Base-by-base conservation (phyloP, 2,113 vertebrate species). In the Aleadryas rufinucha region DNA sequence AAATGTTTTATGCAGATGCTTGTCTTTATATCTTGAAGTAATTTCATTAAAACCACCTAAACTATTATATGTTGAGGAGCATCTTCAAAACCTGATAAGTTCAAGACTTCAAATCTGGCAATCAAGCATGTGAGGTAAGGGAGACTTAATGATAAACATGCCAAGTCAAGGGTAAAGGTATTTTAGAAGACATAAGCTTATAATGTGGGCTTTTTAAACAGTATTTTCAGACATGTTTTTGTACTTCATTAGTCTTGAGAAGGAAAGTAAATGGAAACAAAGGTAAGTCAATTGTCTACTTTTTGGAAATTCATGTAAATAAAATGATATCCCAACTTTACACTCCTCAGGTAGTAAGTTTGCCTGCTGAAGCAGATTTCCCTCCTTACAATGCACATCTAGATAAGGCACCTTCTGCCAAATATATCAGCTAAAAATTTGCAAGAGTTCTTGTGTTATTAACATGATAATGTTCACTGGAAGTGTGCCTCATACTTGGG, bases 91-190 rank as follows among this genome's bases (percentile, higher is more conserved):
- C 7, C 10, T 47, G 37, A 19, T 22, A 60, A 26, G 4, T 41
- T 82, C 15, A 64, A 75, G 35, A 39, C 13, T 27, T 84, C 31
- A 71, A 10, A 64, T 33, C 15, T 33, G 56, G 6, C 33, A 47
- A 33, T 45, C 21, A 53, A 79, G 5, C 9, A 44, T 0, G 0
- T 6, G 12, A 64, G 9, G 11, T 39, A 61, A 54, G 6, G 16
- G 7, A 87, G 17, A 13, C 10, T 74, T 90, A 19, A 53, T 1
- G 16, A 57, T 41, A 59, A 7, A 11, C 9, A 8, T 30, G 4
- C 15, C 21, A 64, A 52, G 9, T 16, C 42, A 68, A 13, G 9
- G 10, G 20, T 68, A 19, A 64, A 87, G 5, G 3, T 42, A 5
- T 37, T 61, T 79, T 71, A 53, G 24, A 63, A 64, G 21, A 59